Evolutionary conservation across 2,888 invertebrate genomes (phyloP).

Genomic region (Neoascia interrupta): DNA sequence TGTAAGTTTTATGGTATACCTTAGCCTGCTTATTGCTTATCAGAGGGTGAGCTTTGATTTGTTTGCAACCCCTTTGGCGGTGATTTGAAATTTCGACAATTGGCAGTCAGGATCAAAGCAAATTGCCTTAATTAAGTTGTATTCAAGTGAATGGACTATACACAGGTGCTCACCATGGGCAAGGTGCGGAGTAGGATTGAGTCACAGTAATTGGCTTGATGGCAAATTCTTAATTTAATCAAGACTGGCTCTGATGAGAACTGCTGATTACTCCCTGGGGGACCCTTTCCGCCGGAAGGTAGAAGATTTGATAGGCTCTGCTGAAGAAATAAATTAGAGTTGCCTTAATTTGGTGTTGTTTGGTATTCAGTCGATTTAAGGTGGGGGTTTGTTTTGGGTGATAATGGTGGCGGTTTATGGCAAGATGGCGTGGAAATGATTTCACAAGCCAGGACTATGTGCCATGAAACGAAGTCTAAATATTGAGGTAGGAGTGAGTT

Average conservation of each 20-base stretch:
- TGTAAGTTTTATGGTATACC: conserved; percentile 7
- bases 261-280: conserved; percentile 62
- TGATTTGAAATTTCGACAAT: conserved; percentile 51
- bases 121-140: conserved; percentile 66
- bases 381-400: too few relatives aligned
- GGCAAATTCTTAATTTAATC: conserved; percentile 65
- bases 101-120: conserved; percentile 64
- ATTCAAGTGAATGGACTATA: conserved; percentile 54
- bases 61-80: conserved; percentile 58
- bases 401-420: conserved; percentile 30
- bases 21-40: conserved; percentile 47
- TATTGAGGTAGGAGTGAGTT: too few relatives aligned
- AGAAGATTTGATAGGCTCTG: conserved; percentile 11
- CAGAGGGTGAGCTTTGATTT: conserved; percentile 62
- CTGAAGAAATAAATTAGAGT: conserved; percentile 29
- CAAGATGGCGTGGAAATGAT: conserved; percentile 5
- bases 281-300: conserved; percentile 42
- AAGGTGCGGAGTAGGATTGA: not conserved
- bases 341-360: conserved; percentile 44
- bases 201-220: conserved; percentile 64
- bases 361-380: not conserved
- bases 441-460: too few relatives aligned
- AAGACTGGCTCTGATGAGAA: conserved; percentile 57
- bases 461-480: too few relatives aligned
- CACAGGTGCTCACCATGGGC: conserved; percentile 46